phyloP scores from a whole-genome alignment of 2,113 vertebrate genomes.

The Spermophilus dauricus region DNA sequence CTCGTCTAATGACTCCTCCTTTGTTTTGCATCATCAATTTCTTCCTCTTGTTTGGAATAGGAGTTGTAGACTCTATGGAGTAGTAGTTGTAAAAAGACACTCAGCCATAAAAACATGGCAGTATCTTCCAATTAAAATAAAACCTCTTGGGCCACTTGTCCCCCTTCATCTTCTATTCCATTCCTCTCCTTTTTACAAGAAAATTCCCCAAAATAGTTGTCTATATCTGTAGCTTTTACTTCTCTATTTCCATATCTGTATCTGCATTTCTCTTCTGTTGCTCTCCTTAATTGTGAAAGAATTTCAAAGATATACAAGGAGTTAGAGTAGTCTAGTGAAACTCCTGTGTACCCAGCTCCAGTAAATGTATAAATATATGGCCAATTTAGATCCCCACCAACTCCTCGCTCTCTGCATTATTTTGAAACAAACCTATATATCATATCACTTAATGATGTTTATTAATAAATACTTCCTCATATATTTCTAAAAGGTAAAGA shows the following conservation, averaged over 20 bases:
- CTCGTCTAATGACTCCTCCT: neutral
- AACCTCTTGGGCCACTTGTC: neutral
- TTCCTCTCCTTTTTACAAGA: neutral
- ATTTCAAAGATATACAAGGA: neutral
- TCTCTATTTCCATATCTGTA: neutral
- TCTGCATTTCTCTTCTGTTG: neutral
- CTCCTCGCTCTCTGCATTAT: neutral
- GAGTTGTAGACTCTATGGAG: neutral
- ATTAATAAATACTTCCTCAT: neutral
- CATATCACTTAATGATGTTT: neutral
- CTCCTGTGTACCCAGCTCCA: neutral
- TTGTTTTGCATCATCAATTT: neutral
- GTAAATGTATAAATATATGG: neutral
- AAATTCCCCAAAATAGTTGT: neutral
- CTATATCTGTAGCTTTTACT: neutral
- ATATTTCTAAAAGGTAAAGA: neutral
- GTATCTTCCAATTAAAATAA: neutral
- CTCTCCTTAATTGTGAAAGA: neutral
- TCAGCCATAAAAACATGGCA: neutral
- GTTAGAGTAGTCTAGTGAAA: neutral
- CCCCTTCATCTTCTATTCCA: neutral
- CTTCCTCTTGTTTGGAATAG: neutral
- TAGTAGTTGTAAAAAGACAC: neutral
- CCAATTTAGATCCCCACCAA: neutral
- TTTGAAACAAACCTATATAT: neutral